Percentiles rank a stretch among this genome's conserved stretches.
Conservation (phyloP, 2,888 invertebrate genomes). For the Helobdella robusta region DNA sequence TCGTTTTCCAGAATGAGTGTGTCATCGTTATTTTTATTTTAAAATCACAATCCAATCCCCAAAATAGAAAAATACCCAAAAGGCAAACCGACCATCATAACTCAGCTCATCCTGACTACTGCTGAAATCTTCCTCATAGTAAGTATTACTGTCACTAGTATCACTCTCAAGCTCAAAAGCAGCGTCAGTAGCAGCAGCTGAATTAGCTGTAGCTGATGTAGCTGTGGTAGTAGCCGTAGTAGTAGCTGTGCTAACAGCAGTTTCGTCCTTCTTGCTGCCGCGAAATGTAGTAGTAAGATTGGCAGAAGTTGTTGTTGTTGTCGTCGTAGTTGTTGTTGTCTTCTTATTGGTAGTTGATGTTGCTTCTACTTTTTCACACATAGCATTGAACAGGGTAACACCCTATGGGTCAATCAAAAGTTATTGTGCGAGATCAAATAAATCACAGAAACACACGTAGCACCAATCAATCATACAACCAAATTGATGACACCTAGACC, state of each 20-base stretch:
- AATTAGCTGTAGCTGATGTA: not conserved
- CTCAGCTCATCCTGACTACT: slow-evolving; percentile 71
- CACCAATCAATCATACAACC: no score
- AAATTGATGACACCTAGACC: no score
- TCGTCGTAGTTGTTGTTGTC: not conserved
- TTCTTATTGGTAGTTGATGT: slow-evolving; percentile 12
- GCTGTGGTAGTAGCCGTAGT: slow-evolving; percentile 8
- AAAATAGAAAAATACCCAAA: not conserved
- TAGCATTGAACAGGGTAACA: no score
- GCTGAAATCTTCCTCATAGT: slow-evolving; percentile 81
- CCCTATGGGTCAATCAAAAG: no score
- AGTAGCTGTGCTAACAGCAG: not conserved
- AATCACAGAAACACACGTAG: no score
- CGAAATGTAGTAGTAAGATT: not conserved
- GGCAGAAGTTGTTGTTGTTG: not conserved
- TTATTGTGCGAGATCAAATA: slow-evolving; percentile 26
- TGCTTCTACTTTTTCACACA: no score
- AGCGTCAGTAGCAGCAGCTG: not conserved
- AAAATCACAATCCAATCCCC: slow-evolving; percentile 7
- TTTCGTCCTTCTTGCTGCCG: slow-evolving; percentile 8
- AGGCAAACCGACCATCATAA: slow-evolving; percentile 60
- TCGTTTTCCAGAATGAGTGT: not conserved
- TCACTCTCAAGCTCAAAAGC: slow-evolving; percentile 21
- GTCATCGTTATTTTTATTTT: not conserved
- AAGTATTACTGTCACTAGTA: slow-evolving; percentile 80